phyloP scores from a whole-genome alignment of 2,888 invertebrate species.

The Cryptops parisi region DNA sequence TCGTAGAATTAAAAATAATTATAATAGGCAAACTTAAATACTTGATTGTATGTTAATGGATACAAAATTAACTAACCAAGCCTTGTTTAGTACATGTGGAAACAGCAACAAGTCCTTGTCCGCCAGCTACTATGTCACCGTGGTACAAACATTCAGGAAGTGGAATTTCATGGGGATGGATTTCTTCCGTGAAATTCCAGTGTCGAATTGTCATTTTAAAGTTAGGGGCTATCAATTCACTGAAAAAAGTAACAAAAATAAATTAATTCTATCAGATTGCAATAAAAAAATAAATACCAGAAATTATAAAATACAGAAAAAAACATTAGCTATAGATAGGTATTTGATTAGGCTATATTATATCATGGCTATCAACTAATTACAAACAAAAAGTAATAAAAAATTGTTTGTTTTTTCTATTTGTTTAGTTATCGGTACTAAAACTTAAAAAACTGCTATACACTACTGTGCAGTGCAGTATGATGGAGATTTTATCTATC shows the following conservation, averaged over 20 bases:
- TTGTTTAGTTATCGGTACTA: too few species aligned
- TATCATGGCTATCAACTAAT: too few species aligned
- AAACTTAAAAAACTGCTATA: too few species aligned
- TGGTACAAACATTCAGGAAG: conserved; percentile 14
- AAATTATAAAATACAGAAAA: neutral
- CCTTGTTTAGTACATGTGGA: conserved; percentile 9
- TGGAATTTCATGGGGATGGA: neutral
- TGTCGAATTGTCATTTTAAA: conserved; percentile 7
- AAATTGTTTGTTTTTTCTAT: too few species aligned
- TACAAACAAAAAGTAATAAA: too few species aligned
- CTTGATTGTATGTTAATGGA: neutral
- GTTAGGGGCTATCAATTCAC: neutral
- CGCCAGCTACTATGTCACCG: conserved; percentile 7
- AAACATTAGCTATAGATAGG: too few species aligned
- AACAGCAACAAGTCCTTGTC: conserved; percentile 10
- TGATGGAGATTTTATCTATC: too few species aligned
- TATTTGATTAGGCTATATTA: too few species aligned
- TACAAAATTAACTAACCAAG: conserved; percentile 5
- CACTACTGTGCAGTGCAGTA: too few species aligned
- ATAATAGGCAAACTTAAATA: neutral
- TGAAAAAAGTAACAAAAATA: too few species aligned
- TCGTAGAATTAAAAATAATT: neutral
- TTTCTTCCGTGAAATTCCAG: conserved; percentile 2
- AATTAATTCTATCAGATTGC: too few species aligned
- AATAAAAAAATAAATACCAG: too few species aligned